These are phyloP conservation scores for Nezara viridula DNA, from an alignment of 2,888 invertebrate genomes.

Conservation along the genomic window DNA sequence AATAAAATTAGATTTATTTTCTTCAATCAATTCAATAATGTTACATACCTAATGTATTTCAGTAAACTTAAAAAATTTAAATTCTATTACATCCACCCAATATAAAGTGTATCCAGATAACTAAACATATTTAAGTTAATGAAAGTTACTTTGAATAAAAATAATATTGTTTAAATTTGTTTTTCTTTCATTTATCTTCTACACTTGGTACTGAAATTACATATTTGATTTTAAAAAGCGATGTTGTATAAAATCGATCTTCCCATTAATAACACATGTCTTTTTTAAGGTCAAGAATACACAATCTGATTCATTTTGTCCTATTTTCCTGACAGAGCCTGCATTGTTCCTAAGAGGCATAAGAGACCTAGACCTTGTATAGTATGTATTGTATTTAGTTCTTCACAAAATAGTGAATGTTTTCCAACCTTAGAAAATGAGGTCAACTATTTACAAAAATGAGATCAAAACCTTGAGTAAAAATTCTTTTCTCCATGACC, in stretches of 20 bases:
- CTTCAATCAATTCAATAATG: no score
- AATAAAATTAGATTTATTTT: no score
- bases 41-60: no score
- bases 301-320: background rate
- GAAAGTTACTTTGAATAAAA: no score
- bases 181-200: no score
- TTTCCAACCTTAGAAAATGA: background rate
- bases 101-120: no score
- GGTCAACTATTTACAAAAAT: background rate
- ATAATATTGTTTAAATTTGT: no score
- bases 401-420: background rate
- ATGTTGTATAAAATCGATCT: background rate
- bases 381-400: background rate
- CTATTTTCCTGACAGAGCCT: background rate
- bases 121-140: no score
- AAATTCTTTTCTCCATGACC: background rate
- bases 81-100: no score
- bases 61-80: no score
- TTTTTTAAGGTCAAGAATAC: background rate
- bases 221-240: background rate
- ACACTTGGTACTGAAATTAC: no score
- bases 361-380: constrained; percentile 3
- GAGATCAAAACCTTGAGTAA: background rate
- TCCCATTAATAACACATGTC: no score
- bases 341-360: background rate